These are phyloP conservation scores for Odontamblyopus rebecca DNA, from an alignment of 2,797 vertebrate genomes.

Conservation along the genomic window DNA sequence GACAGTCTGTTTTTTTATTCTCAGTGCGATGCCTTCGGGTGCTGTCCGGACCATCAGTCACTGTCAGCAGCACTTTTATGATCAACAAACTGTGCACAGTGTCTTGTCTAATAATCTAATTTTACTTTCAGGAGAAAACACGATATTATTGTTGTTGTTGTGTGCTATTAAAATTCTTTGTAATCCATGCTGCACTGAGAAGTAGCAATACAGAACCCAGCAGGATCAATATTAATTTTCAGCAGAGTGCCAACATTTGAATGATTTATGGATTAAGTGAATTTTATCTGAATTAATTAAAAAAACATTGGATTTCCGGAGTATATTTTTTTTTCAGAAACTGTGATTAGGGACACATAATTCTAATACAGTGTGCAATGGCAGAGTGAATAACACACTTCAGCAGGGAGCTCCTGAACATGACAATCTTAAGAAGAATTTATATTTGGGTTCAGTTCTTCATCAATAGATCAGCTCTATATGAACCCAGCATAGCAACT, in stretches of 20 bases:
- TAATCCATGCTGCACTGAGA: neutral
- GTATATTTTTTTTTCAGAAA: neutral
- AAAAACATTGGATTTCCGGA: neutral
- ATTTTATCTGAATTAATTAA: neutral
- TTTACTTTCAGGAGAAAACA: neutral
- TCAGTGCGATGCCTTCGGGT: constrained; percentile 14
- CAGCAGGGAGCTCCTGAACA: neutral
- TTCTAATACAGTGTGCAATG: neutral
- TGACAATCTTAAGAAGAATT: too few species aligned
- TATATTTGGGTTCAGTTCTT: too few species aligned
- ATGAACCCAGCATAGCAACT: too few species aligned
- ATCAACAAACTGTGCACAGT: constrained; percentile 11
- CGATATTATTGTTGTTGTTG: neutral
- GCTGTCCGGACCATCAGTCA: constrained; percentile 30
- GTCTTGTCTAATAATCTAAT: constrained; percentile 16
- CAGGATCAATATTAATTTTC: neutral
- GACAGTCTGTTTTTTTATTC: constrained; percentile 25
- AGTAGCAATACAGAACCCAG: neutral
- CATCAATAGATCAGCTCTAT: too few species aligned
- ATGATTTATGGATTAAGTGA: constrained; percentile 2
- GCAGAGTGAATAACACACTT: neutral
- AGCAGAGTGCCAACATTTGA: neutral
- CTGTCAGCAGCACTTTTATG: constrained; percentile 17
- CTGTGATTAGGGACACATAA: neutral
- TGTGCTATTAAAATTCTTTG: neutral